Base-by-base conservation (phyloP, 2,797 vertebrate species). In the Pogonophryne albipinna region DNA sequence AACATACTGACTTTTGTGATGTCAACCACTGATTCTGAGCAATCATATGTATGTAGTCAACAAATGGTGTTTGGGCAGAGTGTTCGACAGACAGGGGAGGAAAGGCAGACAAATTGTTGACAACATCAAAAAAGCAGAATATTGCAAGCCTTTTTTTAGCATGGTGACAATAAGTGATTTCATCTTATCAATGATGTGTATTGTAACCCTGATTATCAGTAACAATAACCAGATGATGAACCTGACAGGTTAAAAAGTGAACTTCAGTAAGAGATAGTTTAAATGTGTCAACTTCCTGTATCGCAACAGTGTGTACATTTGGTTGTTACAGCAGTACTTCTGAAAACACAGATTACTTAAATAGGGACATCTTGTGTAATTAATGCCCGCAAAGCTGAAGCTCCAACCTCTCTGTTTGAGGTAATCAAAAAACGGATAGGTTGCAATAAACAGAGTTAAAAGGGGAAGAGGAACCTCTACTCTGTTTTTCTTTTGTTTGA, bases 391-490 rank as follows among this genome's bases (percentile, higher is more conserved):
- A 27, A 27, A 27, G 27, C 4, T 27, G 27, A 27, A 27, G 27
- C 27, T 27, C 27, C 27, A 27, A 27, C 27, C 1, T 27, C 27
- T 27, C 27, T 27, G 27, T 27, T 27, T 27, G 27, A 27, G 4
- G 27, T 27, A 27, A 0, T 27, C 1, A 46, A 4, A 15, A 31
- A 59, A 6, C 0, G 20, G 2, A 3, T 15, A 49, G 11, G 20
- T 0, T 67, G 11, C 17, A 2, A 14, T 8, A 42, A 8, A 2
- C 20, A 6, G 15, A 4, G 1, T 15, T 4, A 17, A 4, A 14
- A n/a, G 19, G 0, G 44, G 8, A 79, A 79, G 76, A 57, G 73
- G 76, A 76, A 79, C 12, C 6, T 13, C 3, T 4, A 6, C 34
- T 38, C 9, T 38, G 34, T 34, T 34, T 6, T 1, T 34, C 34